Evolutionary conservation across 2,888 invertebrate species (phyloP), one percentile per base, ranked within the genome.

Genomic region (Caenorhabditis japonica): DNA sequence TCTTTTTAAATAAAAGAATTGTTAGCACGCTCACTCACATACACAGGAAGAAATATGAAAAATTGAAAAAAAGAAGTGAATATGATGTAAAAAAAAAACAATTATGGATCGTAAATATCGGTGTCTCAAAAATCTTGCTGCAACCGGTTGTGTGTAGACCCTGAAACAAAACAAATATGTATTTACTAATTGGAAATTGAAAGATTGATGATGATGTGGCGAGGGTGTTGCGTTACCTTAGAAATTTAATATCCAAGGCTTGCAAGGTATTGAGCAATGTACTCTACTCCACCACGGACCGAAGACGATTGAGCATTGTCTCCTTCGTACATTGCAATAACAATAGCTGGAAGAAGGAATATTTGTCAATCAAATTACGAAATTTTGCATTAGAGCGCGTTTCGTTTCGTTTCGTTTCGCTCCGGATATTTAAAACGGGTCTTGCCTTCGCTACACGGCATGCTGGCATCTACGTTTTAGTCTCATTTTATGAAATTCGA

Each of bases 321-420:
- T 30, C 85, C 87, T 52, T 85, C 86, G 79, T 83, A 87, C n/a
- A 84, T 59, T 15, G 84, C 87, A 51, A 87, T 82, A 36, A 87
- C 60, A 36, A 87, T 79, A 39, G 86, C 75, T 74, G 59, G 25
- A 74, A 64, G 13, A 21, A 25, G 12, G 36, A 4, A 25, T 0
- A 44, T 3, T 17, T 21, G 7, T 3, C 21, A 25, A 12, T 43
- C 39, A 39, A 13, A 27, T 4, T 7, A 4, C 8, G 33, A n/a
- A 27, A 30, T 10, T 1, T 36, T 47, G 39, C 15, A 39, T 49
- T 15, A 7, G 17, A 15, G n/a, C n/a, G n/a, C n/a, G n/a, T n/a
- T n/a, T n/a, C n/a, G n/a, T n/a, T n/a, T n/a, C n/a, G n/a, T n/a
- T 38, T n/a, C n/a, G n/a, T n/a, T n/a, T n/a, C n/a, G n/a, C n/a